A percentile compares a stretch with the other conserved stretches of the same genome.
Evolutionary conservation across 1,140 invertebrate genomes (phyloP).

Genomic region (Hermetia illucens): DNA sequence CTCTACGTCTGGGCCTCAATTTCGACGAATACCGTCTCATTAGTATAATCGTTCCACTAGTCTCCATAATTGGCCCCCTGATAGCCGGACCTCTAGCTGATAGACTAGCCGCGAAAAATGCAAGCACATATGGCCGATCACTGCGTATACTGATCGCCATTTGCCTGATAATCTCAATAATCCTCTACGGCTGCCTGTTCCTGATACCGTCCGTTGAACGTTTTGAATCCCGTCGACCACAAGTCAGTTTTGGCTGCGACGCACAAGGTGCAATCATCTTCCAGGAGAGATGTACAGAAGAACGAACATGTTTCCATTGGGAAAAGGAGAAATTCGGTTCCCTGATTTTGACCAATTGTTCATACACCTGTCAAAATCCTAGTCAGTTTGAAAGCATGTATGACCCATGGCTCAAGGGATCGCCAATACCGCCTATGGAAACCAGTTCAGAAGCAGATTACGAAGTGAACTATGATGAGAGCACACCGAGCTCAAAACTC

Average conservation of each 20-base stretch:
- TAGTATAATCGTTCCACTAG: conserved; percentile 54
- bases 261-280: conserved; percentile 44
- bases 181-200: conserved; percentile 50
- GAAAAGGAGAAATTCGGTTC: conserved; percentile 37
- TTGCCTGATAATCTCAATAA: conserved; percentile 46
- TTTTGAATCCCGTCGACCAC: conserved; percentile 37
- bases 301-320: conserved; percentile 47
- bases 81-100: conserved; percentile 54
- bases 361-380: conserved; percentile 39
- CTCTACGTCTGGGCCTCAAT: conserved; percentile 50
- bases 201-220: conserved; percentile 44
- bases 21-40: conserved; percentile 52
- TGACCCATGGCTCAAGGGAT: conserved; percentile 18
- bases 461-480: conserved; percentile 23
- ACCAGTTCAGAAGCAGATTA: conserved; percentile 25
- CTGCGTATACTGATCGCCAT: conserved; percentile 52
- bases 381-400: conserved; percentile 24
- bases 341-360: conserved; percentile 38
- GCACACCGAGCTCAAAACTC: too few relatives aligned
- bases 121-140: conserved; percentile 18
- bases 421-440: conserved; percentile 17
- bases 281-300: conserved; percentile 49
- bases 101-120: conserved; percentile 33
- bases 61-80: conserved; percentile 53
- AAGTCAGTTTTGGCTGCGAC: conserved; percentile 53